These are phyloP conservation scores for Aphelocoma coerulescens DNA, from an alignment of 2,113 vertebrate species.

Conservation along the genomic window DNA sequence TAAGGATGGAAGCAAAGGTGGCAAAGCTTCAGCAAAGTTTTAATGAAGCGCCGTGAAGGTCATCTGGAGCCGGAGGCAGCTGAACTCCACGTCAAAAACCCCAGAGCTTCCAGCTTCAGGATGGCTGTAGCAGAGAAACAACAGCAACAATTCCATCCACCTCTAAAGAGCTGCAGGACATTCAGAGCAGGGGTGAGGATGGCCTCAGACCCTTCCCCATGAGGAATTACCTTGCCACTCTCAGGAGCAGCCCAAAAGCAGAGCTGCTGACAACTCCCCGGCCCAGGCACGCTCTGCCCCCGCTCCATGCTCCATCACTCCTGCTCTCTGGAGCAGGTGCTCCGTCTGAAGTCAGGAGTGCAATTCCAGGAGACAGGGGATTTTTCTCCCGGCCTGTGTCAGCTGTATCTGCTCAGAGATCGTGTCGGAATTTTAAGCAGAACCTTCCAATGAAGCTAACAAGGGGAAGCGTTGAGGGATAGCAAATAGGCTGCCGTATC, in stretches of 20 bases:
- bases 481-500: slow-evolving; percentile 28
- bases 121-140: not conserved
- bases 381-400: not conserved
- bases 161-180: not conserved
- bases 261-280: not conserved
- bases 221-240: not conserved
- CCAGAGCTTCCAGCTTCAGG: not conserved
- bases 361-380: not conserved
- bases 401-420: not conserved
- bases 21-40: not conserved
- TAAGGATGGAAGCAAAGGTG: not conserved
- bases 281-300: not conserved
- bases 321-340: not conserved
- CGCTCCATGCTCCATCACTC: not conserved
- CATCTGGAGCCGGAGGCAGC: not conserved
- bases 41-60: not conserved
- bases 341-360: not conserved
- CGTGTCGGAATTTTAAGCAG: not conserved
- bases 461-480: slow-evolving; percentile 2
- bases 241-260: not conserved
- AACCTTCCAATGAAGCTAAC: slow-evolving; percentile 1
- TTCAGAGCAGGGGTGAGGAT: not conserved
- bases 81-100: not conserved
- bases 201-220: not conserved
- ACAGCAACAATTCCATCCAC: not conserved